Evolutionary conservation across 1,140 invertebrate genomes (phyloP).

Genomic region (Drosophila pseudoananassae): DNA sequence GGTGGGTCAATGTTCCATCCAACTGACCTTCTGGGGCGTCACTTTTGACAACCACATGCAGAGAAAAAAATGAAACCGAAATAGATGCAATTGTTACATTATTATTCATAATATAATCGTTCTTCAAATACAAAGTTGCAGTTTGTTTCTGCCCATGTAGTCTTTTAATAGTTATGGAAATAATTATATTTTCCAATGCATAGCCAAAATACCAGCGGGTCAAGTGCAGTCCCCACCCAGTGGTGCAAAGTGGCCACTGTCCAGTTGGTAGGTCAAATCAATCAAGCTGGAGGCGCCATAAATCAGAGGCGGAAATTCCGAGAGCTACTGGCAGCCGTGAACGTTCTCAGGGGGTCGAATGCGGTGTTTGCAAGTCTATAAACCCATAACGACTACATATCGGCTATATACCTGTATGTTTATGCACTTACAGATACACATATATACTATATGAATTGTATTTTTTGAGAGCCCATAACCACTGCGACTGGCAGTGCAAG

Average conservation of each 20-base stretch:
- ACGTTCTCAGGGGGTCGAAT: constrained; percentile 43
- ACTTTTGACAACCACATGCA: constrained; percentile 57
- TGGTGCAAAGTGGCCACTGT: constrained; percentile 20
- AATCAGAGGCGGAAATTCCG: constrained; percentile 71
- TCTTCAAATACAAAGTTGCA: not conserved
- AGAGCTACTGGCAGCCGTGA: constrained; percentile 56
- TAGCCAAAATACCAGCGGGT: constrained; percentile 65
- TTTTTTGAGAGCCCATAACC: constrained; percentile 50
- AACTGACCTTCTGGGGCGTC: constrained; percentile 53
- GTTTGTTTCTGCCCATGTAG: not conserved
- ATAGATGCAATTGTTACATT: not conserved
- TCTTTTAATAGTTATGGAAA: not conserved
- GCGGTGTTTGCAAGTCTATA: constrained; percentile 50
- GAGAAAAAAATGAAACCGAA: constrained; percentile 34
- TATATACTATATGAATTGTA: constrained; percentile 17
- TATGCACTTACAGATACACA: constrained; percentile 20
- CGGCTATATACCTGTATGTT: constrained; percentile 6
- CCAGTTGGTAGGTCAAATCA: constrained; percentile 66
- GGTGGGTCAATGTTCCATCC: constrained; percentile 37
- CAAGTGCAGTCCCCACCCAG: constrained; percentile 60
- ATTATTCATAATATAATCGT: not conserved
- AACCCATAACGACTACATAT: constrained; percentile 59
- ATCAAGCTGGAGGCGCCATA: constrained; percentile 52
- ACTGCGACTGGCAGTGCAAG: constrained; percentile 31
- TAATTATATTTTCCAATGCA: constrained; percentile 6